A percentile compares a stretch with the other conserved stretches of the same genome.
Conservation (phyloP, 2,888 invertebrate genomes). For the Nebria salina region DNA sequence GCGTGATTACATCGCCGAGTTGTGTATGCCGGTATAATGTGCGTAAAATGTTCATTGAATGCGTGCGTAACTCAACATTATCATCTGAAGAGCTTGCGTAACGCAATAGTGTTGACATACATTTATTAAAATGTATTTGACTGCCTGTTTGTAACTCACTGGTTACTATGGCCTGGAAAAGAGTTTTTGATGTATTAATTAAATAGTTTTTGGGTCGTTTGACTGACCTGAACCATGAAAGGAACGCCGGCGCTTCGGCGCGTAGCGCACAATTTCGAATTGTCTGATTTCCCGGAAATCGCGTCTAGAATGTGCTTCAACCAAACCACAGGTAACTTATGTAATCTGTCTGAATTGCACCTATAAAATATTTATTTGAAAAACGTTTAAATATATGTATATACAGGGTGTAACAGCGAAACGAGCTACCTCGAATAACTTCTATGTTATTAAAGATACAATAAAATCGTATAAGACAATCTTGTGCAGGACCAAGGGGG, state of each 20-base stretch:
- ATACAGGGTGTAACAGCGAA: too few species aligned
- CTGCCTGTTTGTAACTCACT: constrained; percentile 74
- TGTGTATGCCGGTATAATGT: constrained; percentile 81
- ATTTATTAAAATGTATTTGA: constrained; percentile 68
- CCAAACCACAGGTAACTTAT: constrained; percentile 73
- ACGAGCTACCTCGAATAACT: too few species aligned
- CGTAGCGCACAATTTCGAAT: constrained; percentile 77
- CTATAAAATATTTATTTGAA: constrained; percentile 51
- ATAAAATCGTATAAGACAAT: too few species aligned
- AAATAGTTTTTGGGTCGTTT: too few species aligned
- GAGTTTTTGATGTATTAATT: background rate
- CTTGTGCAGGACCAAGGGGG: too few species aligned
- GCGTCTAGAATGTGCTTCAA: constrained; percentile 68
- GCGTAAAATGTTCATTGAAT: constrained; percentile 87
- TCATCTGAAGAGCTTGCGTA: constrained; percentile 59
- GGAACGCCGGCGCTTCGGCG: constrained; percentile 94
- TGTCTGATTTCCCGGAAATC: constrained; percentile 64
- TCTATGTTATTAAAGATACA: too few species aligned
- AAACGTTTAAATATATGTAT: too few species aligned
- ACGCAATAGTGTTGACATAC: constrained; percentile 67
- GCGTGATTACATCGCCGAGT: constrained; percentile 76
- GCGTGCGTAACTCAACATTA: constrained; percentile 69
- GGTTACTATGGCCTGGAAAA: constrained; percentile 77
- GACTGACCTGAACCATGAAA: constrained; percentile 81
- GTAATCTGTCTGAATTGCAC: constrained; percentile 61